phyloP scores from a whole-genome alignment of 2,113 vertebrate genomes.

The Acrocephalus kingi region DNA sequence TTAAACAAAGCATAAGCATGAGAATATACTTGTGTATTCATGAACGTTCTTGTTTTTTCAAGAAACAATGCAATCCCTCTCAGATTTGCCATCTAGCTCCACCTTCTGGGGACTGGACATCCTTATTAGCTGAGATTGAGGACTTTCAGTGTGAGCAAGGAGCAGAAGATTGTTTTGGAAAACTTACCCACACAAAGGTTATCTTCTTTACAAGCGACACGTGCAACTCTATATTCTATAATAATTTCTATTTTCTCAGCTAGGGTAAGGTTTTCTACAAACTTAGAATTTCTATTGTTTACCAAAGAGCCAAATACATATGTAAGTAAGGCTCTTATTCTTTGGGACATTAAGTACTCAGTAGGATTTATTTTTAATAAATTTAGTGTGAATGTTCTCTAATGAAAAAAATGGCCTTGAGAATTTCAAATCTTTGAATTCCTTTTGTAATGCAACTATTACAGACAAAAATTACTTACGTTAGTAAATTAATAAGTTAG shows the following conservation, averaged over 20 bases:
- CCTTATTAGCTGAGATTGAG: background rate
- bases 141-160: background rate
- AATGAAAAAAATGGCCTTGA: background rate
- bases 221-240: background rate
- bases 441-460: background rate
- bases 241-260: background rate
- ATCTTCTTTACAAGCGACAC: background rate
- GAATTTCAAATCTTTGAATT: background rate
- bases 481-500: background rate
- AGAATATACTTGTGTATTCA: background rate
- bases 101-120: conserved; percentile 59
- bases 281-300: background rate
- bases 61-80: background rate
- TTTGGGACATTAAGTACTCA: background rate
- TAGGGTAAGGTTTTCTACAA: background rate
- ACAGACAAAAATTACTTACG: background rate
- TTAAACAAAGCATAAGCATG: background rate
- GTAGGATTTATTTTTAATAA: background rate
- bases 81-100: conserved; percentile 62
- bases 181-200: background rate
- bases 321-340: background rate
- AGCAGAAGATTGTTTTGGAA: background rate
- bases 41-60: background rate
- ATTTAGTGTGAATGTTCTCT: background rate
- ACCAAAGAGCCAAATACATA: background rate